phyloP scores from a whole-genome alignment of 2,888 invertebrate genomes.

The Ectemnius lituratus region DNA sequence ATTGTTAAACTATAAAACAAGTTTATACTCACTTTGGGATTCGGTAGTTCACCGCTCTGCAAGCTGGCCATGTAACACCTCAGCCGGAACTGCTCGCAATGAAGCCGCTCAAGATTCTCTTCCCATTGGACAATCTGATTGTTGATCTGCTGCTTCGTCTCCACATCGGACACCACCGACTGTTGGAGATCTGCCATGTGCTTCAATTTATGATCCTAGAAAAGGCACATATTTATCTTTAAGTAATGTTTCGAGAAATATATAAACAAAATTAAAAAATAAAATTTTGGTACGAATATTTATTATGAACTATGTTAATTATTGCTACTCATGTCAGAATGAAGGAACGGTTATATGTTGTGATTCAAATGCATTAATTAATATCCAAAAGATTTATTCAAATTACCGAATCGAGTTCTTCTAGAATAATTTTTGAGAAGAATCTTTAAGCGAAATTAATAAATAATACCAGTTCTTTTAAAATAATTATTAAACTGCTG shows the following conservation, averaged over 20 bases:
- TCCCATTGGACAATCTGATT: conserved; percentile 98
- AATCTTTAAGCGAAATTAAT: too few relatives aligned
- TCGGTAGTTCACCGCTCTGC: conserved; percentile 96
- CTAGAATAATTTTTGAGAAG: too few relatives aligned
- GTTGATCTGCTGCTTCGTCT: conserved; percentile 93
- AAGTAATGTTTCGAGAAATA: not conserved
- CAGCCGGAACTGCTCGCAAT: conserved; percentile 97
- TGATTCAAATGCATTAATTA: too few relatives aligned
- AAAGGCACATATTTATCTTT: too few relatives aligned
- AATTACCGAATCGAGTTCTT: too few relatives aligned
- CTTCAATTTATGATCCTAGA: conserved; percentile 95
- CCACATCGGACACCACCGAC: conserved; percentile 96
- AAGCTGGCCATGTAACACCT: conserved; percentile 98
- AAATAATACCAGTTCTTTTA: too few relatives aligned
- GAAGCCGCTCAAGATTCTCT: conserved; percentile 96
- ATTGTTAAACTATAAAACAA: not conserved
- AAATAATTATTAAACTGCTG: too few relatives aligned
- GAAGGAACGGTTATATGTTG: too few relatives aligned
- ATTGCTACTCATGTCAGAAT: too few relatives aligned
- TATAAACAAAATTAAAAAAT: not conserved
- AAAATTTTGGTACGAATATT: too few relatives aligned
- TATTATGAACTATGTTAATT: too few relatives aligned
- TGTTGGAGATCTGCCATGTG: conserved; percentile 99
- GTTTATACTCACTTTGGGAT: conserved; percentile 89
- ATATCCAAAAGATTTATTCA: too few relatives aligned